Evolutionary conservation across 2,888 invertebrate species (phyloP), one percentile per base, ranked within the genome.

Genomic region (Adineta ricciae): DNA sequence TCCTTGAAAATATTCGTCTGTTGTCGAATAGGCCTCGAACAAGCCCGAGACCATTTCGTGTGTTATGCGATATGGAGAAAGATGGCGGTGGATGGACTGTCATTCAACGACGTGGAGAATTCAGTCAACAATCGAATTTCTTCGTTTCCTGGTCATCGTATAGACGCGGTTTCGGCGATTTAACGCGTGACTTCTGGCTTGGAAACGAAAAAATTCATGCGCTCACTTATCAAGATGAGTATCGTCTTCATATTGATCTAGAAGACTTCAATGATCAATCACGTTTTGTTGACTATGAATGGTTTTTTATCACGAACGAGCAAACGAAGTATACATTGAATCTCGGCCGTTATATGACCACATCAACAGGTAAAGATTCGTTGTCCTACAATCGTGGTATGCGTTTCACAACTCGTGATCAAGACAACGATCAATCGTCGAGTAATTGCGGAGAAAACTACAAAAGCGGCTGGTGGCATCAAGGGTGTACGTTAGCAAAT

Each of bases 341-440:
- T 83, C 93, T 96, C 0, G 91, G 92, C 83, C 94, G 94, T 1
- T 96, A 94, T 90, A 92, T 92, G 24, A 88, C 46, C 56, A 64
- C 83, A n/a, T 83, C 83, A 36, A 85, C 64, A 8, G 95, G 95
- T 0, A 95, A 95, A 84, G 95, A 96, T 89, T 95, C 96, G 0
- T 92, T 96, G 88, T 95, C 95, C 89, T 96, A 96, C 89, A 95
- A 85, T 56, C 83, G 83, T 49, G 83, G 83, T n/a, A 85, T 85
- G 95, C 93, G 95, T 87, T 96, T 96, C 91, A 96, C 95, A 86
- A 94, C 96, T 1, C 93, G 94, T 87, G 96, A 96, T 90, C 93
- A 93, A 83, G 97, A 97, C 90, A 93, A 95, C 88, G 97, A 97
- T 78, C 41, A 38, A 78, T 78, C 78, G 3, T 41, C 78, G 16